Conservation (phyloP, 30 jellyfish, hydroid and myxozoan genomes). For the Aurelia aurita region DNA sequence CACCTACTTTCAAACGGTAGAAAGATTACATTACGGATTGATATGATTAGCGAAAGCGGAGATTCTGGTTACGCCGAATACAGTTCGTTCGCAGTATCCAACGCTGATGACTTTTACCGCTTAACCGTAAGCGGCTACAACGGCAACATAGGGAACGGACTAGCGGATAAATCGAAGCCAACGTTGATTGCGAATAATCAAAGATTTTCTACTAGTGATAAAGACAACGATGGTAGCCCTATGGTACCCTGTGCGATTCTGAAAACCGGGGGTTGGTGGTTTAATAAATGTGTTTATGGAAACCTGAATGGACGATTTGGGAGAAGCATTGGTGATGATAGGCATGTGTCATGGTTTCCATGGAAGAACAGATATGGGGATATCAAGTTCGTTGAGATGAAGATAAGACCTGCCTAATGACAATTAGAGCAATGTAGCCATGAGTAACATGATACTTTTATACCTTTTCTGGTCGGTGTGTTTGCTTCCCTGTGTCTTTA, state of each 20-base stretch:
- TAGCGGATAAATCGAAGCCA: neutral
- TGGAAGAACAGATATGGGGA: conserved; percentile 17
- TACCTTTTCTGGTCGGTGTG: too few relatives aligned
- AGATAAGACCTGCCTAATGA: conserved; percentile 4
- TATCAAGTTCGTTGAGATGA: conserved; percentile 24
- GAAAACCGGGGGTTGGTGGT: conserved; percentile 54
- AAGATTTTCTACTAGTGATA: conserved; percentile 17
- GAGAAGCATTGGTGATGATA: neutral
- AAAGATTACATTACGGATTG: conserved; percentile 1
- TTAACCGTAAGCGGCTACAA: conserved; percentile 9
- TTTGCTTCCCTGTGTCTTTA: too few relatives aligned
- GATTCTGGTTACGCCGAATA: conserved; percentile 17
- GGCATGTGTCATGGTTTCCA: conserved; percentile 14
- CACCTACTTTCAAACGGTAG: neutral
- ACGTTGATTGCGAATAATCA: conserved; percentile 3
- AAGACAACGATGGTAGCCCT: conserved; percentile 28
- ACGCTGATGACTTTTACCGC: conserved; percentile 12
- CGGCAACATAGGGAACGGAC: conserved; percentile 23
- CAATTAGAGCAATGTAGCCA: too few relatives aligned
- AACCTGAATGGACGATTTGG: conserved; percentile 31
- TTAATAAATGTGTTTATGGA: conserved; percentile 6
- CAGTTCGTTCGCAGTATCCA: neutral
- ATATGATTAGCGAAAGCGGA: neutral
- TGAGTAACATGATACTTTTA: too few relatives aligned
- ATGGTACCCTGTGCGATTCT: neutral